phyloP scores from a whole-genome alignment of 1,140 invertebrate species.

The Lepidotrigona ventralis region DNA sequence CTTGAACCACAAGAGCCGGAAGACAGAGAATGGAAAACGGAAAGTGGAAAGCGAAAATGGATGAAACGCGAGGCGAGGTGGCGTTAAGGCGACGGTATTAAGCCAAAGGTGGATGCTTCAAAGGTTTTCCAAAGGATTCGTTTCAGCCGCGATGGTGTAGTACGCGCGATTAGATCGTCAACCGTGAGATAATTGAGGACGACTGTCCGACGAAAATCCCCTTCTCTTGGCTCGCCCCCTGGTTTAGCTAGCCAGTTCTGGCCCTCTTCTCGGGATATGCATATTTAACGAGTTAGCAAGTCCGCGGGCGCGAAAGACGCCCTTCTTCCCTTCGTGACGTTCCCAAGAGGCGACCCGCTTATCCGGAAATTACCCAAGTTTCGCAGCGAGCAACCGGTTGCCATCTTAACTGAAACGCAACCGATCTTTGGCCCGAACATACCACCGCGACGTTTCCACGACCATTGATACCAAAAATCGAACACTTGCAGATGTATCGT shows the following conservation, averaged over 20 bases:
- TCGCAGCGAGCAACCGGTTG: conserved; percentile 36
- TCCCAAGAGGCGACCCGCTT: conserved; percentile 38
- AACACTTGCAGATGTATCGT: background rate
- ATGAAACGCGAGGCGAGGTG: conserved; percentile 27
- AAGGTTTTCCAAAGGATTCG: conserved; percentile 71
- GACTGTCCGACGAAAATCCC: conserved; percentile 70
- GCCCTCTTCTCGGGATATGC: conserved; percentile 67
- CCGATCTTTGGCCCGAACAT: conserved; percentile 13
- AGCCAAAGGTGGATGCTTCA: conserved; percentile 65
- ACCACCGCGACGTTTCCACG: background rate
- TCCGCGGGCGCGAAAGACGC: conserved; percentile 66
- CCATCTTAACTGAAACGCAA: conserved; percentile 4
- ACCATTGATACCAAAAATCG: background rate
- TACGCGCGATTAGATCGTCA: conserved; percentile 75
- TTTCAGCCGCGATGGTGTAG: conserved; percentile 62
- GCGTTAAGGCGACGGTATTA: conserved; percentile 70
- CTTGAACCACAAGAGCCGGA: background rate
- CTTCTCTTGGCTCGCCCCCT: conserved; percentile 49
- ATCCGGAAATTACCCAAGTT: conserved; percentile 73
- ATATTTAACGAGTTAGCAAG: conserved; percentile 76
- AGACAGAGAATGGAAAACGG: background rate
- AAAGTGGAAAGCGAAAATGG: background rate
- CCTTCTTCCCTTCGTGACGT: conserved; percentile 40
- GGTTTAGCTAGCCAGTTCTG: conserved; percentile 55
- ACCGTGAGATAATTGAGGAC: conserved; percentile 77